A percentile compares a stretch with the other conserved stretches of the same genome.
phyloP scores from a whole-genome alignment of 1,140 invertebrate species.

The Diachasma alloeum region DNA sequence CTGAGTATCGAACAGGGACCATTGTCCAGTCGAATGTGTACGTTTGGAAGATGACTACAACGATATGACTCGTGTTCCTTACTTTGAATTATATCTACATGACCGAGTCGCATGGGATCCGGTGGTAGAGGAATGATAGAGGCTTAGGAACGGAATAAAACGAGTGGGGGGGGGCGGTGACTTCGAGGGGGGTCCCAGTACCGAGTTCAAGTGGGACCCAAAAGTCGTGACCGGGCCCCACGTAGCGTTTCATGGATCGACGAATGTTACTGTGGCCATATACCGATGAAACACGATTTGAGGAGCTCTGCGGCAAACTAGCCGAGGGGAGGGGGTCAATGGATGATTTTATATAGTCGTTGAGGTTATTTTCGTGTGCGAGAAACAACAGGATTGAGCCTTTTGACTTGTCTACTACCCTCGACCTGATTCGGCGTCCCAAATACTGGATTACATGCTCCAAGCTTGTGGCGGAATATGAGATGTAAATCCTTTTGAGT shows the following conservation, averaged over 20 bases:
- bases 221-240: constrained; percentile 14
- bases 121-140: neutral
- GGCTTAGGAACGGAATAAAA: neutral
- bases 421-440: neutral
- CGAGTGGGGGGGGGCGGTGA: neutral
- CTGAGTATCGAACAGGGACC: neutral
- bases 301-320: neutral
- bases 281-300: neutral
- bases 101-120: neutral
- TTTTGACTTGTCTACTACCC: too few species aligned
- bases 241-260: constrained; percentile 7
- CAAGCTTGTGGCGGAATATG: neutral
- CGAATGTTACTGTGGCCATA: neutral
- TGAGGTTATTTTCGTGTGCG: too few species aligned
- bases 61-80: neutral
- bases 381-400: too few species aligned
- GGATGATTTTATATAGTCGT: too few species aligned
- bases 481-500: neutral
- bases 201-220: neutral
- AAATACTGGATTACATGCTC: neutral
- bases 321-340: too few species aligned
- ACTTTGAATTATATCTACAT: neutral
- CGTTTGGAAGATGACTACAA: neutral
- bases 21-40: neutral
- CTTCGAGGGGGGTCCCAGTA: neutral